Conservation (phyloP, 2,888 invertebrate genomes). For the Limulus polyphemus region DNA sequence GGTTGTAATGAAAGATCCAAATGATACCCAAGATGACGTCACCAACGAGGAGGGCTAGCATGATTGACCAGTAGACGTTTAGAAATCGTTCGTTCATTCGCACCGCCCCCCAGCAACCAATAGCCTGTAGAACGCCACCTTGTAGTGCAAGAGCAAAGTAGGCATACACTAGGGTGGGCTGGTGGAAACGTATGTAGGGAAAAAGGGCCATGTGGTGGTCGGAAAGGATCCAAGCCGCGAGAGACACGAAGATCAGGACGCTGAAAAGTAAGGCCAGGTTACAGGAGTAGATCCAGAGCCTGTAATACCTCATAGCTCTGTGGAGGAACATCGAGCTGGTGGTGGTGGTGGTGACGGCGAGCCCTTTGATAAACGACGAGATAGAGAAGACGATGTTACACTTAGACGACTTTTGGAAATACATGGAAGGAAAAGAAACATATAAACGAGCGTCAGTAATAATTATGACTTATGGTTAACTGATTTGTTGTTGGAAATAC, state of each 20-base stretch:
- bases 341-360: constrained; percentile 3
- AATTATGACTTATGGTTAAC: no score
- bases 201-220: constrained; percentile 35
- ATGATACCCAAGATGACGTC: constrained; percentile 71
- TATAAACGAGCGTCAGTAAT: no score
- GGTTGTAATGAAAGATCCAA: constrained; percentile 68
- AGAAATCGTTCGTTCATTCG: constrained; percentile 65
- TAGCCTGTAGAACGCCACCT: constrained; percentile 31
- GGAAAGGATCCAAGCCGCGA: constrained; percentile 46
- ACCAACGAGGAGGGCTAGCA: constrained; percentile 63
- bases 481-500: no score
- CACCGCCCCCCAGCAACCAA: constrained; percentile 69
- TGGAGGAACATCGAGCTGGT: constrained; percentile 26
- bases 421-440: no score
- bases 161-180: constrained; percentile 70
- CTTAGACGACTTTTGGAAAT: no score
- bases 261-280: constrained; percentile 73
- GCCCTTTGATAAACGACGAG: no score
- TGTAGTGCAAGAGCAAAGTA: constrained; percentile 67
- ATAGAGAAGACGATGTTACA: no score
- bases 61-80: constrained; percentile 68
- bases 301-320: constrained; percentile 38
- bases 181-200: constrained; percentile 41
- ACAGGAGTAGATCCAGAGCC: constrained; percentile 85
- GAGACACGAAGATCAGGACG: constrained; percentile 64